Conservation (phyloP, 2,797 vertebrate species). For the Poeciliopsis infans region DNA sequence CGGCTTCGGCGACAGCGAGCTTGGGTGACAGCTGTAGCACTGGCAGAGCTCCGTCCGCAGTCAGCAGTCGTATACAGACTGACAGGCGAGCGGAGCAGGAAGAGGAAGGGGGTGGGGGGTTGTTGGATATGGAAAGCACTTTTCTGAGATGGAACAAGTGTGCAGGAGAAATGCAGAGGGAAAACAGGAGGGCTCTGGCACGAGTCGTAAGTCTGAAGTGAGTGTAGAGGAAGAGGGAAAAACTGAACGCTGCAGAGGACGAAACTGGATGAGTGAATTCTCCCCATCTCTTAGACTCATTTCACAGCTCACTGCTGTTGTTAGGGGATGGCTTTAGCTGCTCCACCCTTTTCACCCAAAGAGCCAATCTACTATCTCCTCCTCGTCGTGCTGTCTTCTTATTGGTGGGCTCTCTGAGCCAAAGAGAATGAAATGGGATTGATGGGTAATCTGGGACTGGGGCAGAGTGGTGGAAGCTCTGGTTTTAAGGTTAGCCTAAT, state of each 20-base stretch:
- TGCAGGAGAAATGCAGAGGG: slow-evolving; percentile 19
- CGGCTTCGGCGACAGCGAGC: slow-evolving; percentile 46
- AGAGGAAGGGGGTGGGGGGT: not conserved
- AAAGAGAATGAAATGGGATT: slow-evolving; percentile 78
- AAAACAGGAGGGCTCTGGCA: slow-evolving; percentile 13
- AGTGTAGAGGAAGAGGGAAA: slow-evolving; percentile 3
- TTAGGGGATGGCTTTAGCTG: slow-evolving; percentile 69
- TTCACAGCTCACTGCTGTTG: slow-evolving; percentile 79
- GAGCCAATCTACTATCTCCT: slow-evolving; percentile 73
- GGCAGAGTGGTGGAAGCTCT: slow-evolving; percentile 18
- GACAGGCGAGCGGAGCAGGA: slow-evolving; percentile 36
- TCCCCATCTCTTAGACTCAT: slow-evolving; percentile 52
- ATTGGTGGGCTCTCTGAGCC: slow-evolving; percentile 73
- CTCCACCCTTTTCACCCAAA: slow-evolving; percentile 62
- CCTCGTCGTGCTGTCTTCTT: slow-evolving; percentile 51
- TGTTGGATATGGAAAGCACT: slow-evolving; percentile 6
- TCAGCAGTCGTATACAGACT: slow-evolving; percentile 54
- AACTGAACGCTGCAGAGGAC: slow-evolving; percentile 14
- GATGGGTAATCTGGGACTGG: slow-evolving; percentile 72
- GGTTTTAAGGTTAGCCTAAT: slow-evolving; percentile 23
- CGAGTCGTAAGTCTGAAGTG: not conserved
- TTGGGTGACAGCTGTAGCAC: slow-evolving; percentile 37
- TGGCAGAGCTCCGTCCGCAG: slow-evolving; percentile 53
- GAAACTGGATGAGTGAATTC: slow-evolving; percentile 42
- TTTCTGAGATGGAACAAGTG: slow-evolving; percentile 37